Evolutionary conservation across 1,140 invertebrate genomes (phyloP).

Genomic region (Bombus superbus): DNA sequence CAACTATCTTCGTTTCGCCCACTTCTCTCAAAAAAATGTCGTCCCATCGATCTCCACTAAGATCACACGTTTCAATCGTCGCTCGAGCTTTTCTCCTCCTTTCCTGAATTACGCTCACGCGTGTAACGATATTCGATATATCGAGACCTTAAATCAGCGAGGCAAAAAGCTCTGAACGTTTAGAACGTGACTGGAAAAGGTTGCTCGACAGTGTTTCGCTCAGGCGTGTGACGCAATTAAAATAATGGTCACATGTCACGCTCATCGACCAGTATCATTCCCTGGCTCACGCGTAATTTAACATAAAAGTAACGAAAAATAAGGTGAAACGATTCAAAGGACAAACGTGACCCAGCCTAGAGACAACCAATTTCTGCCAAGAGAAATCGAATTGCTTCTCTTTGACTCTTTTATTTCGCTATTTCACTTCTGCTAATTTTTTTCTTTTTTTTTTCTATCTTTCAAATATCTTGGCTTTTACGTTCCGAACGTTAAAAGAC

Average conservation of each 20-base stretch:
- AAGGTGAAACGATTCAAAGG: not conserved
- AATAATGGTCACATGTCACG: conserved; percentile 4
- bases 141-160: not conserved
- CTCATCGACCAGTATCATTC: not conserved
- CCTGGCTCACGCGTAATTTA: not conserved
- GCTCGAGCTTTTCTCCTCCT: not conserved
- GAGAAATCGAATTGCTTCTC: not conserved
- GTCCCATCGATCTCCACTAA: too few species aligned
- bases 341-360: not conserved
- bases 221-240: conserved; percentile 35
- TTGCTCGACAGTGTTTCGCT: not conserved
- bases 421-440: too few species aligned
- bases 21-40: not conserved
- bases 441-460: too few species aligned
- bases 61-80: not conserved
- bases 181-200: not conserved
- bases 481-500: not conserved
- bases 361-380: not conserved
- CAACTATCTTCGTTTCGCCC: not conserved
- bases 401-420: not conserved
- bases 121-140: not conserved
- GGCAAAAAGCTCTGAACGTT: not conserved
- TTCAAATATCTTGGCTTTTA: not conserved
- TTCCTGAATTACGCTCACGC: not conserved
- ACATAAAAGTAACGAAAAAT: not conserved